phyloP scores from a whole-genome alignment of 2,113 vertebrate genomes.

The Diglossa brunneiventris region DNA sequence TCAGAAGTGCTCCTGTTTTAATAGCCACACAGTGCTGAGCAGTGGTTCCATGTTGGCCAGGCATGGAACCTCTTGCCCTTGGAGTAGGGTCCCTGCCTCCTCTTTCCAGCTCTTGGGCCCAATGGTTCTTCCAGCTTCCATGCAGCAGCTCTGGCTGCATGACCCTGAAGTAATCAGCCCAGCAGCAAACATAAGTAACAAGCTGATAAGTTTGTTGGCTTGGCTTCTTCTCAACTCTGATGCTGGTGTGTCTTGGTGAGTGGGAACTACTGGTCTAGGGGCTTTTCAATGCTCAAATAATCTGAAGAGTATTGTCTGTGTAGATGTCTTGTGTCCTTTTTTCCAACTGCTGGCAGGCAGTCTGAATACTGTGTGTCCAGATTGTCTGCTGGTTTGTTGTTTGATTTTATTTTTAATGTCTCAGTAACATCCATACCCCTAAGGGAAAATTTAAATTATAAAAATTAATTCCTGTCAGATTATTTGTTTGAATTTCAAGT shows the following conservation, averaged over 20 bases:
- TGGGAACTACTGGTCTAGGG: background rate
- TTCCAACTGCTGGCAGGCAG: background rate
- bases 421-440: background rate
- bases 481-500: conserved; percentile 7
- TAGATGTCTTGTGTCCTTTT: background rate
- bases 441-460: background rate
- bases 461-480: conserved; percentile 29
- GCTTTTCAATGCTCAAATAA: background rate
- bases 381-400: background rate
- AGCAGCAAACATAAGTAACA: background rate
- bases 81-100: background rate
- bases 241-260: background rate
- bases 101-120: background rate
- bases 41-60: background rate
- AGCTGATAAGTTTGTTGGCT: background rate
- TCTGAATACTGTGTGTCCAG: background rate
- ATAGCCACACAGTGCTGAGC: background rate
- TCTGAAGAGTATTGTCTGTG: background rate
- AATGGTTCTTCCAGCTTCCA: background rate
- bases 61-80: background rate
- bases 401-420: background rate
- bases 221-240: background rate
- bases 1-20: background rate
- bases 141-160: background rate
- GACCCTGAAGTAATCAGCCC: background rate